phyloP scores from a whole-genome alignment of 2,113 vertebrate genomes.

The Nothocercus nigrocapillus region DNA sequence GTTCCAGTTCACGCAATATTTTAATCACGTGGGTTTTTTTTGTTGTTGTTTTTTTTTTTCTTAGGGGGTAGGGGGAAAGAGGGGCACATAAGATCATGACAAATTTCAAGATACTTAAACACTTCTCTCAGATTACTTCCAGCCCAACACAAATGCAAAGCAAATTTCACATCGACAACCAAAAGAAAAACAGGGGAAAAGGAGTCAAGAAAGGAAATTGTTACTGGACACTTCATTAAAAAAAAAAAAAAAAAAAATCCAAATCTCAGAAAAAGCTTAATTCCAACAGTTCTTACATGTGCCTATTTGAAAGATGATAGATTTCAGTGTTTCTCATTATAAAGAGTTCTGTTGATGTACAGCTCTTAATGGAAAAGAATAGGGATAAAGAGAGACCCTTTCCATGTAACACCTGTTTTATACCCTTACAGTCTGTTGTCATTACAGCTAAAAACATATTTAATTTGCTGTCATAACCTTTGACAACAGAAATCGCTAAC shows the following conservation, averaged over 20 bases:
- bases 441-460: conserved; percentile 41
- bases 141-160: neutral
- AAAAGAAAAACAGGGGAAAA: neutral
- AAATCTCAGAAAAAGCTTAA: neutral
- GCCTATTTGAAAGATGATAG: neutral
- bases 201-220: neutral
- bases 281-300: neutral
- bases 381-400: neutral
- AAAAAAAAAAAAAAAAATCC: neutral
- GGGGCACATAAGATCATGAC: neutral
- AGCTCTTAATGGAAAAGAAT: neutral
- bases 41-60: too few species aligned
- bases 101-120: neutral
- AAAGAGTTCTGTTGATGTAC: neutral
- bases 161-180: neutral
- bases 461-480: conserved; percentile 64
- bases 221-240: neutral
- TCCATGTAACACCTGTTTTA: neutral
- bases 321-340: neutral
- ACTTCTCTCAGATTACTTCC: neutral
- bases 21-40: neutral
- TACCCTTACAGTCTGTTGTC: conserved; percentile 13
- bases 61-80: too few species aligned
- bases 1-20: neutral
- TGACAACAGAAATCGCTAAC: conserved; percentile 69